Evolutionary conservation across 2,797 vertebrate genomes (phyloP).

Genomic region (Melanotaenia nigrans): DNA sequence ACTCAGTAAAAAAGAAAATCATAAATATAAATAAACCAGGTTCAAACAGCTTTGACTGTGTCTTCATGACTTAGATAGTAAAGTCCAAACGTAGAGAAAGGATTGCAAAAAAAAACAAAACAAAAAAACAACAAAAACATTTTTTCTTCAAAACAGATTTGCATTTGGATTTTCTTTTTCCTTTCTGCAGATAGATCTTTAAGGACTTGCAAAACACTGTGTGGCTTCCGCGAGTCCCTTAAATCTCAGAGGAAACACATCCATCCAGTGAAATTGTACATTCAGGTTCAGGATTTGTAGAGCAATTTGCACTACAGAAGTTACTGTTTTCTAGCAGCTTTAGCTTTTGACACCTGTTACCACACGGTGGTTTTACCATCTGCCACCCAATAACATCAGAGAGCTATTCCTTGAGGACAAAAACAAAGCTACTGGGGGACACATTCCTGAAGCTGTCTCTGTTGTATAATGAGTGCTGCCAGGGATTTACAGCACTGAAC

Average conservation of each 20-base stretch:
- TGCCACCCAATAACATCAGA: constrained; percentile 52
- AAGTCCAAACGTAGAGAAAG: constrained; percentile 3
- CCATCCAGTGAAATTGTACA: constrained; percentile 39
- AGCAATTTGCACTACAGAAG: constrained; percentile 63
- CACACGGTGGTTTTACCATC: constrained; percentile 54
- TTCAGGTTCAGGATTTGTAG: constrained; percentile 36
- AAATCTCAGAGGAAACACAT: constrained; percentile 56
- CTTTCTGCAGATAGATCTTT: constrained; percentile 4
- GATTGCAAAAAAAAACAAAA: neutral
- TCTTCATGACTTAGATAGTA: constrained; percentile 28
- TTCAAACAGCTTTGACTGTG: constrained; percentile 40
- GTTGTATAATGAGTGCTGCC: constrained; percentile 71
- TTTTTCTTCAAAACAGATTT: constrained; percentile 1
- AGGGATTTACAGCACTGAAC: constrained; percentile 72
- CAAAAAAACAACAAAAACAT: neutral
- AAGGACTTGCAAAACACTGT: constrained; percentile 34
- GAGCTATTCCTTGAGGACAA: constrained; percentile 52
- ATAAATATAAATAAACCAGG: constrained; percentile 50
- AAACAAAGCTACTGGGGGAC: constrained; percentile 43
- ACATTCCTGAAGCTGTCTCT: constrained; percentile 53
- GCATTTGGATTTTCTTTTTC: constrained; percentile 13
- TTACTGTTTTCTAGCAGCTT: constrained; percentile 45
- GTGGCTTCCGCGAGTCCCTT: constrained; percentile 26
- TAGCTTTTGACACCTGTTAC: constrained; percentile 71
- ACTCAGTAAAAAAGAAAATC: constrained; percentile 41